Base-by-base conservation (phyloP, 2,888 invertebrate genomes). In the Amphipyra tragopoginis region DNA sequence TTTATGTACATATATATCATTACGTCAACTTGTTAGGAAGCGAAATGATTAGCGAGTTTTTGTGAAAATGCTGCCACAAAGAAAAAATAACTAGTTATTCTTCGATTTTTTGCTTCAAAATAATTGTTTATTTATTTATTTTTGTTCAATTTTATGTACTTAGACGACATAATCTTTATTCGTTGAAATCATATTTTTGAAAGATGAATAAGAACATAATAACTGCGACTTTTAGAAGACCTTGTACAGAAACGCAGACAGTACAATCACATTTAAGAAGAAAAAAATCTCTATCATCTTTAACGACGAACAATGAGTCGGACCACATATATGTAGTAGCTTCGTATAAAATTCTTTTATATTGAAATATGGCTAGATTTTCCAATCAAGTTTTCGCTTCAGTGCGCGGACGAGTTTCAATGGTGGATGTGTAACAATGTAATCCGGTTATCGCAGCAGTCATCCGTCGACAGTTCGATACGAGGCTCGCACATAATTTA, bases 361-460 rank as follows among this genome's bases (percentile, higher is more conserved):
- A 62, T 65, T 65, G 56, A 58, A 64, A 63, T 65, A 60, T 53
- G 42, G 47, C 47, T 33, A 33, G 59, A 36, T 65, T 65, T 29
- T 60, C 51, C 71, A 71, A 79, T 75, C 65, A 69, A 65, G 57
- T 71, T 77, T 60, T 50, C 68, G 56, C 58, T 64, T 45, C 54
- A 64, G 47, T 36, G 57, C 54, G 21, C 45, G 34, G 50, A 52
- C 58, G 42, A 67, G 59, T 59, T 71, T 60, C 55, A 69, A 69
- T 61, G 45, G 65, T 40, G 48, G 56, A 69, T 64, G 42, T 64
- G 54, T 65, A 66, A 69, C 67, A 72, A 65, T 65, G 45, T 75
- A 72, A 76, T 71, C 63, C 52, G 8, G 57, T 69, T 76, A 72
- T 65, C 65, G 54, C 39, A 34, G 42, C 65, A 72, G 40, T 63